Conservation (phyloP, 2,888 invertebrate species). For the Prosopocoilus inquinatus region DNA sequence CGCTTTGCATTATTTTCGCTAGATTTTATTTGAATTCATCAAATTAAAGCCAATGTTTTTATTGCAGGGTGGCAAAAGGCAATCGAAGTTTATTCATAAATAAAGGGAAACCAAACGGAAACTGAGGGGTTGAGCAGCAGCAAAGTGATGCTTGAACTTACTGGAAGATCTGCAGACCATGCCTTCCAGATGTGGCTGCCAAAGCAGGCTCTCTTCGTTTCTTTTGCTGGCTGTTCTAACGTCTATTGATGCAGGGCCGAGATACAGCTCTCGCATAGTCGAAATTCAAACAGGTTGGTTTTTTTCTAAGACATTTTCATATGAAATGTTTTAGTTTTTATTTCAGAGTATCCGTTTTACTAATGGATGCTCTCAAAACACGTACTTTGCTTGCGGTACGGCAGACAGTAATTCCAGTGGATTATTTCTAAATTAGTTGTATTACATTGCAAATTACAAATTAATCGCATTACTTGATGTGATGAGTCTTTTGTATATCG, state of each 20-base stretch:
- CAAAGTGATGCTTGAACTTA: conserved; percentile 41
- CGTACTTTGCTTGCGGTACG: no score
- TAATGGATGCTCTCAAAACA: no score
- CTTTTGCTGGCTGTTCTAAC: conserved; percentile 28
- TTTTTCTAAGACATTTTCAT: neutral
- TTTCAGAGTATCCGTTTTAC: neutral
- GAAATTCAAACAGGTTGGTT: conserved; percentile 67
- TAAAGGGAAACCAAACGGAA: neutral
- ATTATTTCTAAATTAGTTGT: no score
- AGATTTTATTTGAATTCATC: no score
- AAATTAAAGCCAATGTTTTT: no score
- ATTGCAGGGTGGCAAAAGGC: no score
- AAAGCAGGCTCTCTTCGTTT: conserved; percentile 31
- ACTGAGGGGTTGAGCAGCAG: conserved; percentile 18
- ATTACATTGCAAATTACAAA: no score
- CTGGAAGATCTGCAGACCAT: conserved; percentile 40
- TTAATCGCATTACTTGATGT: no score
- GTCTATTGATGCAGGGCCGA: conserved; percentile 54
- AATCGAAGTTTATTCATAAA: no score
- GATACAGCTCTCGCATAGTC: conserved; percentile 77
- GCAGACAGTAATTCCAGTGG: no score
- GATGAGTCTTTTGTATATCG: no score
- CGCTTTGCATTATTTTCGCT: no score
- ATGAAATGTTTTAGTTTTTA: neutral
- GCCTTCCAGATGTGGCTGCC: conserved; percentile 41